Evolutionary conservation across 2,888 invertebrate species (phyloP).

Genomic region (Phyllotreta striolata): DNA sequence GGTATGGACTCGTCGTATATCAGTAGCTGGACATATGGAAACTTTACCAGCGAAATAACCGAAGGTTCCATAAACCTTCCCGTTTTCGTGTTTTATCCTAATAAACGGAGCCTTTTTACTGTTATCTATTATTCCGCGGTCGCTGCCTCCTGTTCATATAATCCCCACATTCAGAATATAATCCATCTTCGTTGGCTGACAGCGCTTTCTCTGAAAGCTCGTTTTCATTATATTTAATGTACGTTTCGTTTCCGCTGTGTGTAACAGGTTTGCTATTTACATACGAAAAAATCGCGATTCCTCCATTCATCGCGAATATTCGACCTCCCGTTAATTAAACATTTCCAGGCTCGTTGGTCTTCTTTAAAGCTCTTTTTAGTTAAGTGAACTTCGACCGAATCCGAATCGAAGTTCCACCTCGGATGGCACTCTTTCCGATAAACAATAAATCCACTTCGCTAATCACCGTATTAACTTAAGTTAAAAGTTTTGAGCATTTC

Average conservation of each 20-base stretch:
- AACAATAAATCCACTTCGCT: conserved; percentile 24
- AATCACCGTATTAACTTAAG: conserved; percentile 26
- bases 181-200: conserved; percentile 28
- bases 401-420: too few species aligned
- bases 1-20: too few species aligned
- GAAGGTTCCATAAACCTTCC: too few species aligned
- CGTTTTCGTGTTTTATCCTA: conserved; percentile 1
- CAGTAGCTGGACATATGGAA: too few species aligned
- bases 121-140: conserved; percentile 23
- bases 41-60: too few species aligned
- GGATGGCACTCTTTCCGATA: not conserved
- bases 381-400: too few species aligned
- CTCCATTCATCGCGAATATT: too few species aligned
- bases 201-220: conserved; percentile 15
- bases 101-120: conserved; percentile 20
- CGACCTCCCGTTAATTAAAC: too few species aligned
- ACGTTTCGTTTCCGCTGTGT: conserved; percentile 5
- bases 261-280: too few species aligned
- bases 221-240: conserved; percentile 16
- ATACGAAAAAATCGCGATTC: too few species aligned
- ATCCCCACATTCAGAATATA: conserved; percentile 20
- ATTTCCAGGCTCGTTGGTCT: too few species aligned
- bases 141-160: conserved; percentile 21
- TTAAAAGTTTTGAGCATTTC: conserved; percentile 28
- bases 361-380: too few species aligned